Evolutionary conservation across 2,797 vertebrate species (phyloP).

Genomic region (Arrhamphus sclerolepis): DNA sequence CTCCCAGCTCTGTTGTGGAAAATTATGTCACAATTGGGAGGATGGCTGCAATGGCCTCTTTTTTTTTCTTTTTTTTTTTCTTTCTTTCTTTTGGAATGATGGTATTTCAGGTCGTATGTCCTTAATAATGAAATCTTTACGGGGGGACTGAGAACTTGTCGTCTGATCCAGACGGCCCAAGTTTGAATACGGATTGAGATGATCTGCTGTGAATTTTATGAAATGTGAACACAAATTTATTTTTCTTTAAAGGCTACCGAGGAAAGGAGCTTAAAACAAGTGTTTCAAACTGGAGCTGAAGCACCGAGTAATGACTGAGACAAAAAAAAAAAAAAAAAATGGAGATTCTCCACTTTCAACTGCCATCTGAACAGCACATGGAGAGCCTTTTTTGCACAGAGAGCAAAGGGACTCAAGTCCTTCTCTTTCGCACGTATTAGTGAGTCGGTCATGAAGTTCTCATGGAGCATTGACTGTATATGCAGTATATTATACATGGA

Average conservation of each 20-base stretch:
- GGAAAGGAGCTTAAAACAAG: slow-evolving; percentile 21
- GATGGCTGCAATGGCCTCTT: no score
- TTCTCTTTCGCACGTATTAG: slow-evolving; percentile 10
- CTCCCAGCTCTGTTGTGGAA: no score
- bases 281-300: slow-evolving; percentile 25
- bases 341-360: slow-evolving; percentile 20
- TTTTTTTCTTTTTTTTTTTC: no score
- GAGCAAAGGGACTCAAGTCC: slow-evolving; percentile 1
- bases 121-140: no score
- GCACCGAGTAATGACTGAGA: slow-evolving; percentile 27
- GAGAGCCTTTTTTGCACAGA: slow-evolving; percentile 50
- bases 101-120: no score
- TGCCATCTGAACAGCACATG: slow-evolving; percentile 10
- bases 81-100: no score
- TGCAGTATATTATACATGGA: no score
- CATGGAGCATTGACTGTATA: no score
- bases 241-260: slow-evolving; percentile 7
- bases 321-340: slow-evolving; percentile 2
- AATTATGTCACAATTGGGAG: no score
- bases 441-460: slow-evolving; percentile 9
- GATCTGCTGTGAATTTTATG: slow-evolving; percentile 3
- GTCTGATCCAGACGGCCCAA: no score
- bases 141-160: no score
- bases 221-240: slow-evolving; percentile 19
- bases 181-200: background rate